A percentile compares a stretch with the other conserved stretches of the same genome.
Evolutionary conservation across 1,140 invertebrate species (phyloP).

Genomic region (Apolygus lucorum): DNA sequence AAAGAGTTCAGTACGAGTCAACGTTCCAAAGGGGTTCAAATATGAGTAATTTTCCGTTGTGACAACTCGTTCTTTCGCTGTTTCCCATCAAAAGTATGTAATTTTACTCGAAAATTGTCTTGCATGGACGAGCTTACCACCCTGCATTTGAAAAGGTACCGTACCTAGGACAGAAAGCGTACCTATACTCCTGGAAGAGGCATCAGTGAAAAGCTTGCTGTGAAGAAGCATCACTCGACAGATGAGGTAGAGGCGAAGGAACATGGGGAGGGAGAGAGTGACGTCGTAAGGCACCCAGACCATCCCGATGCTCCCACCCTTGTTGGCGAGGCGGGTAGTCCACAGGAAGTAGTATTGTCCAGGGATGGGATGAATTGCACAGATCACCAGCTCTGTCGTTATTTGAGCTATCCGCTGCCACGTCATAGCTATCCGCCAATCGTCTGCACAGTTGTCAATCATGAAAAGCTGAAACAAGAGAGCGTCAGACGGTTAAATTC

Average conservation of each 20-base stretch:
- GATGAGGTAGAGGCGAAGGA: slow-evolving; percentile 96
- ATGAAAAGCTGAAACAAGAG: slow-evolving; percentile 80
- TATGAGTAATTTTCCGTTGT: too few species aligned
- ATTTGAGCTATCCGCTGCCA: slow-evolving; percentile 92
- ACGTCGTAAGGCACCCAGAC: slow-evolving; percentile 90
- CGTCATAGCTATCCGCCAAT: slow-evolving; percentile 99
- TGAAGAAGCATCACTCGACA: slow-evolving; percentile 98
- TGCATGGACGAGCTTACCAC: too few species aligned
- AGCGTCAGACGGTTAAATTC: too few species aligned
- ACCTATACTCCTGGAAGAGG: slow-evolving; percentile 77
- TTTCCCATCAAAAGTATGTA: too few species aligned
- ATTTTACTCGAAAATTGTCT: too few species aligned
- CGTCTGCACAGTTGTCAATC: slow-evolving; percentile 99
- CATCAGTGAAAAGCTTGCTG: slow-evolving; percentile 98
- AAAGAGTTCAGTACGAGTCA: too few species aligned
- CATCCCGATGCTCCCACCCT: slow-evolving; percentile 71
- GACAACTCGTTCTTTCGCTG: too few species aligned
- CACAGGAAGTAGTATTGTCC: slow-evolving; percentile 92
- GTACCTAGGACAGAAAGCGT: too few species aligned
- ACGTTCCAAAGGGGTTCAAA: too few species aligned
- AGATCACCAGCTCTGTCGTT: slow-evolving; percentile 83
- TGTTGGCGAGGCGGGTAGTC: slow-evolving; percentile 91
- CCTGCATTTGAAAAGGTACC: too few species aligned
- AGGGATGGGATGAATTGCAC: slow-evolving; percentile 94
- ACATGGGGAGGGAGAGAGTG: slow-evolving; percentile 96